Conservation (phyloP, 1,140 invertebrate genomes). For the Neoseiulus cucumeris region DNA sequence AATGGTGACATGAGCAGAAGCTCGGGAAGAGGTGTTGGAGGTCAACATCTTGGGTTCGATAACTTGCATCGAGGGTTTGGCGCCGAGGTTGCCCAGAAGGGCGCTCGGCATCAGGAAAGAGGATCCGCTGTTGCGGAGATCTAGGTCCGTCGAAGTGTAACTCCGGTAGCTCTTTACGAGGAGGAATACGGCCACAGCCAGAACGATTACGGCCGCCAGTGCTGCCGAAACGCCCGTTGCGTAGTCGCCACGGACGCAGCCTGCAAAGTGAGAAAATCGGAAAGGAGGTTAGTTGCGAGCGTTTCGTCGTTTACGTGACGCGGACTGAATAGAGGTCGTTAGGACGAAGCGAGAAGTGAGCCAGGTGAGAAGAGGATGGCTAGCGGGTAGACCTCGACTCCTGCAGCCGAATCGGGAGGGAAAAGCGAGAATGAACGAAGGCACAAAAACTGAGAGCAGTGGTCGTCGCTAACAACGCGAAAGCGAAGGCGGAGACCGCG, state of each 20-base stretch:
- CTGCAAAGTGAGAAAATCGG: background rate
- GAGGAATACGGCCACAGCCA: conserved; percentile 8
- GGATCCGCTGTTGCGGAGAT: background rate
- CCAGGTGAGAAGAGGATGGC: too few species aligned
- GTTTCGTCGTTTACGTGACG: too few species aligned
- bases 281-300: too few species aligned
- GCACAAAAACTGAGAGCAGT: background rate
- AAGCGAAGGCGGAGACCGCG: background rate
- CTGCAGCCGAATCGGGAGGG: background rate
- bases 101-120: conserved; percentile 5
- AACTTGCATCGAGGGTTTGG: conserved; percentile 4
- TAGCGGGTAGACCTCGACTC: too few species aligned
- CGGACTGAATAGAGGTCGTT: too few species aligned
- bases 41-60: conserved; percentile 7
- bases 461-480: too few species aligned
- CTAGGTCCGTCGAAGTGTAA: background rate
- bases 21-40: background rate
- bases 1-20: conserved; percentile 2
- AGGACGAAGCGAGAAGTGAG: too few species aligned
- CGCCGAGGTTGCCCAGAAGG: background rate
- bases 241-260: conserved; percentile 5
- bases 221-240: background rate
- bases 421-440: background rate
- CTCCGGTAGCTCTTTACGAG: conserved; percentile 10
- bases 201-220: background rate